Conservation (phyloP, 2,888 invertebrate species). For the Tortricodes alternella region DNA sequence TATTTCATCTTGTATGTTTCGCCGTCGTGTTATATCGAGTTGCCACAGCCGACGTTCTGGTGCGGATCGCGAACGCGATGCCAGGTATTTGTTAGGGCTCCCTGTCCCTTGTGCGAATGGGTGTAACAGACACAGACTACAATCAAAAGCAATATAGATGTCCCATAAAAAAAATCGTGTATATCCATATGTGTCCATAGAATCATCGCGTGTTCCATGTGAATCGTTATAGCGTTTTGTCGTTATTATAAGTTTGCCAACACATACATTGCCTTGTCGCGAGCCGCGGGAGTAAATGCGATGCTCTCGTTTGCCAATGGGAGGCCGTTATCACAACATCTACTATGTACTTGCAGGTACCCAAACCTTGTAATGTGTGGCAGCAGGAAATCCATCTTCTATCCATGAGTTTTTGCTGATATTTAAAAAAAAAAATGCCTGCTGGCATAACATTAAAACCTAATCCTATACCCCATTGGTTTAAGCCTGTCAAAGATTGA, state of each 20-base stretch:
- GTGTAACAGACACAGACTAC: slow-evolving; percentile 13
- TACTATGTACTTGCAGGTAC: slow-evolving; percentile 78
- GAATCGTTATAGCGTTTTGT: not conserved
- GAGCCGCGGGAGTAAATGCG: slow-evolving; percentile 10
- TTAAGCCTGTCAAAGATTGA: slow-evolving; percentile 54
- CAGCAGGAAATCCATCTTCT: slow-evolving; percentile 52
- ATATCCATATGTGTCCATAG: too few relatives aligned
- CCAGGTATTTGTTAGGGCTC: slow-evolving; percentile 77
- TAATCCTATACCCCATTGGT: slow-evolving; percentile 53
- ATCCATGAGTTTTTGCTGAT: slow-evolving; percentile 8
- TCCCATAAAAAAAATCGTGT: too few relatives aligned
- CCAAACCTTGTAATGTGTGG: slow-evolving; percentile 57
- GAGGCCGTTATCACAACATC: slow-evolving; percentile 72
- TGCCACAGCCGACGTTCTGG: slow-evolving; percentile 45
- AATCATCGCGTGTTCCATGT: not conserved
- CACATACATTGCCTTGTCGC: slow-evolving; percentile 45
- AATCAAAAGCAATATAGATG: not conserved
- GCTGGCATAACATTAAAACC: slow-evolving; percentile 48
- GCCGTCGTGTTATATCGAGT: slow-evolving; percentile 55
- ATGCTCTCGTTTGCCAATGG: slow-evolving; percentile 29
- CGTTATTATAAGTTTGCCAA: slow-evolving; percentile 40
- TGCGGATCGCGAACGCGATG: slow-evolving; percentile 54
- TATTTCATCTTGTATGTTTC: slow-evolving; percentile 67
- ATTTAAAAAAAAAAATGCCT: slow-evolving; percentile 41
- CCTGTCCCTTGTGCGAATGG: slow-evolving; percentile 31